phyloP scores from a whole-genome alignment of 2,797 vertebrate genomes.

The Garrulus glandarius region DNA sequence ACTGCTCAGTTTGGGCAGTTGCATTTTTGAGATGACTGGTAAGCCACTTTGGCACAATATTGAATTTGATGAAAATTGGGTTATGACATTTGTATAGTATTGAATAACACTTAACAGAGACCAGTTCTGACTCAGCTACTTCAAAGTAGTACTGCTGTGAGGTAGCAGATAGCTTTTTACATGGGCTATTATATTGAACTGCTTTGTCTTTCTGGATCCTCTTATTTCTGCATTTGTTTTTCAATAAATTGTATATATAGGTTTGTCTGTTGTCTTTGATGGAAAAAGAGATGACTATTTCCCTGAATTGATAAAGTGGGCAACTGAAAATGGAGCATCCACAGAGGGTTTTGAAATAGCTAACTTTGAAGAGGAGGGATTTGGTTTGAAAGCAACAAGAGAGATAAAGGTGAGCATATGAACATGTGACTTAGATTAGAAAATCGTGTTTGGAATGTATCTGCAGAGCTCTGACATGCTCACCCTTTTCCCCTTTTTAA shows the following conservation, averaged over 20 bases:
- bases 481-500: neutral
- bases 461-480: neutral
- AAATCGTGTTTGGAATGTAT: neutral
- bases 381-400: constrained; percentile 89
- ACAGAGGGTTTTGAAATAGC: constrained; percentile 88
- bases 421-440: neutral
- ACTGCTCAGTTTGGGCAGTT: neutral
- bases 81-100: neutral
- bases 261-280: constrained; percentile 90
- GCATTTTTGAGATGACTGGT: neutral
- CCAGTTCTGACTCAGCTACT: neutral
- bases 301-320: constrained; percentile 89
- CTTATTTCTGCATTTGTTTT: constrained; percentile 47
- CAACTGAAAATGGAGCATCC: constrained; percentile 86
- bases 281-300: constrained; percentile 93
- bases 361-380: constrained; percentile 89
- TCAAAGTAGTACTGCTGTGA: neutral
- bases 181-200: neutral
- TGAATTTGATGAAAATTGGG: neutral
- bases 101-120: neutral
- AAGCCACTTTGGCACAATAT: neutral
- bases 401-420: constrained; percentile 88
- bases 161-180: neutral
- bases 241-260: constrained; percentile 67
- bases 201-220: constrained; percentile 13